Evolutionary conservation across 2,113 vertebrate genomes (phyloP).

Genomic region (Merops nubicus): DNA sequence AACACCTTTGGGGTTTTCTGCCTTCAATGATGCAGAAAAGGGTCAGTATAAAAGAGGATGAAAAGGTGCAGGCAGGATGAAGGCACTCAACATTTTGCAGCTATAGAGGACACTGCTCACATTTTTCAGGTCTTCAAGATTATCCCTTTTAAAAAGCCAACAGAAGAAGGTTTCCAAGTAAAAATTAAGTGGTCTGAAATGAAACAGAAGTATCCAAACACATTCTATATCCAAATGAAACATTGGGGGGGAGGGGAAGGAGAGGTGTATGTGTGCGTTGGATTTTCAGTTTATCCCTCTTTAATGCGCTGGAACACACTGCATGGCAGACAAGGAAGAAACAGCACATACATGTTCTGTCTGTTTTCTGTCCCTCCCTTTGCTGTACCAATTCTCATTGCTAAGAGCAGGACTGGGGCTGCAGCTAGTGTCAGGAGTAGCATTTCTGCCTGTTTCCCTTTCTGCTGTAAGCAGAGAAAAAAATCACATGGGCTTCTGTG

Average conservation of each 20-base stretch:
- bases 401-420: background rate
- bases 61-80: background rate
- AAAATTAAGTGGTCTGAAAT: background rate
- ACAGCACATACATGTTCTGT: background rate
- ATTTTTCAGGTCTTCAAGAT: background rate
- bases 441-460: background rate
- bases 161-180: background rate
- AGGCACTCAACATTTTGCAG: background rate
- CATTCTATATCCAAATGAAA: background rate
- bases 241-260: no score
- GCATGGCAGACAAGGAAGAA: background rate
- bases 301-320: slow-evolving; percentile 6
- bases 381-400: background rate
- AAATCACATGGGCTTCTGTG: background rate
- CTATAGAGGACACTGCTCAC: background rate
- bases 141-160: background rate
- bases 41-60: background rate
- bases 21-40: background rate
- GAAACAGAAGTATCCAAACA: background rate
- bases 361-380: background rate
- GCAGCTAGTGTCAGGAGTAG: background rate
- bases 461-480: background rate
- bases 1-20: background rate
- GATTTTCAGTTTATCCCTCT: slow-evolving; percentile 22
- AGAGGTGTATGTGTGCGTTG: no score